phyloP scores from a whole-genome alignment of 2,888 invertebrate genomes.

The Clusia tigrina region DNA sequence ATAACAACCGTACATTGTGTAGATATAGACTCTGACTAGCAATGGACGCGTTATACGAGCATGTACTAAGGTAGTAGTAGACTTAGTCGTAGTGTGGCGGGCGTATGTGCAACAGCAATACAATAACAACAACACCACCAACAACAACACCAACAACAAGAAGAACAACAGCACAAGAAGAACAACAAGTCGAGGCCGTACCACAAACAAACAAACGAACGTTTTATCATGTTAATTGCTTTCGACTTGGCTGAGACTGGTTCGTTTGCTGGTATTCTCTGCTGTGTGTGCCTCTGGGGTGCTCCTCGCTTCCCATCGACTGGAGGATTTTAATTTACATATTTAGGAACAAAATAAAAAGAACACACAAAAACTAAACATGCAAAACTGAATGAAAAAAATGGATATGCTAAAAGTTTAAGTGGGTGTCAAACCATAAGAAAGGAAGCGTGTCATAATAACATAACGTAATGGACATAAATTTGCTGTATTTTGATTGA shows the following conservation, averaged over 20 bases:
- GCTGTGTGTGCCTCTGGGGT: conserved; percentile 7
- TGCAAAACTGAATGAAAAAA: no score
- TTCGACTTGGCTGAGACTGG: conserved; percentile 22
- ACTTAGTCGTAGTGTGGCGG: neutral
- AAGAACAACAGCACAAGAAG: neutral
- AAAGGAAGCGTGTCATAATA: conserved; percentile 21
- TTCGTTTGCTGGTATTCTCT: neutral
- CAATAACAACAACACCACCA: no score
- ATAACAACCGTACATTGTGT: no score
- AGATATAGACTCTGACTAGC: no score
- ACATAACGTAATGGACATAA: neutral
- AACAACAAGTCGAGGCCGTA: neutral
- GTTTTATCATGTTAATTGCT: conserved; percentile 40
- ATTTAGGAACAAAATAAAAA: conserved; percentile 5
- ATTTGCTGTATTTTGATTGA: no score
- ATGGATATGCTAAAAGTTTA: conserved; percentile 2
- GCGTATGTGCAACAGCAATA: neutral
- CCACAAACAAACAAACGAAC: conserved; percentile 29
- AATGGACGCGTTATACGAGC: neutral
- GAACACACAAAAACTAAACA: neutral
- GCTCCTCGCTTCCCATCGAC: conserved; percentile 15
- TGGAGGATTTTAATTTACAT: conserved; percentile 28
- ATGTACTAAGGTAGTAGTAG: neutral
- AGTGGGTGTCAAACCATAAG: conserved; percentile 20
- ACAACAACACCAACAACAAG: no score